Percentiles rank a stretch among this genome's conserved stretches.
Evolutionary conservation across 1,140 invertebrate genomes (phyloP).

Genomic region (Eriosoma lanigerum): DNA sequence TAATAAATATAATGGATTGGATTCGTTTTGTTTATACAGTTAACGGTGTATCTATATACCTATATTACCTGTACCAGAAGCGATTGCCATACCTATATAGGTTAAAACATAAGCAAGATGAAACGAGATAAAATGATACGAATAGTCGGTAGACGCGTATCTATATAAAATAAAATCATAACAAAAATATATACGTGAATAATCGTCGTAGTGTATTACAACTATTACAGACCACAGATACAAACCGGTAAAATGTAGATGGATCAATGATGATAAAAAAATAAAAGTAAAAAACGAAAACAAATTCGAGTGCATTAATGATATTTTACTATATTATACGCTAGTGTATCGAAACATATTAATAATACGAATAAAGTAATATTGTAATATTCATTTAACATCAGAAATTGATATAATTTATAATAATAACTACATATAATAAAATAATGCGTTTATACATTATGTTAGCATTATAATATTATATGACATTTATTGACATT

Average conservation of each 20-base stretch:
- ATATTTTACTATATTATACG: no score
- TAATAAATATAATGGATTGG: slow-evolving; percentile 4
- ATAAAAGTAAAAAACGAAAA: neutral
- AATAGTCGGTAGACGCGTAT: no score
- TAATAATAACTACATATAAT: no score
- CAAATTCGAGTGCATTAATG: slow-evolving; percentile 9
- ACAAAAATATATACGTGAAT: slow-evolving; percentile 6
- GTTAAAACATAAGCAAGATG: neutral
- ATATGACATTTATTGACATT: no score
- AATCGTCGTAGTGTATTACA: neutral
- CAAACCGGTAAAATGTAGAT: slow-evolving; percentile 43
- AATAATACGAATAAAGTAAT: no score
- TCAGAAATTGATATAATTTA: no score
- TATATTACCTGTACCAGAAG: neutral
- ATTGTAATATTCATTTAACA: no score
- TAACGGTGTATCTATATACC: neutral
- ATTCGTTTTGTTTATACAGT: slow-evolving; percentile 17
- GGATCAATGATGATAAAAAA: slow-evolving; percentile 30
- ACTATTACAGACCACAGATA: neutral
- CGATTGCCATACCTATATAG: neutral
- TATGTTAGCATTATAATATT: no score
- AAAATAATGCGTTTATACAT: no score
- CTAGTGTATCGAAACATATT: no score
- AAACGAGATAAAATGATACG: slow-evolving; percentile 20
- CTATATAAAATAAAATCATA: neutral